A percentile compares a stretch with the other conserved stretches of the same genome.
phyloP scores from a whole-genome alignment of 2,888 invertebrate species.

The Eledona agricola region DNA sequence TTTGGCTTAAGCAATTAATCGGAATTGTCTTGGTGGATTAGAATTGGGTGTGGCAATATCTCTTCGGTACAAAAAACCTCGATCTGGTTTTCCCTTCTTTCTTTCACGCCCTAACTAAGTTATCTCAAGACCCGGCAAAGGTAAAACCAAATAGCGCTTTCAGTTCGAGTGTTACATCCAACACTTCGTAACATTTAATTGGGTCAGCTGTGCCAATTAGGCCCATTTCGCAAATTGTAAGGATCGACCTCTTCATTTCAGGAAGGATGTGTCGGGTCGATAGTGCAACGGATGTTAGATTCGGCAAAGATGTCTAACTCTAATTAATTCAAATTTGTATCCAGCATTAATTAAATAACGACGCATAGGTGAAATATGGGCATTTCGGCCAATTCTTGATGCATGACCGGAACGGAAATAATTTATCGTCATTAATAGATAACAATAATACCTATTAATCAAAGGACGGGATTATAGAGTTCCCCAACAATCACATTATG shows the following conservation, averaged over 20 bases:
- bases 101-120: conserved; percentile 32
- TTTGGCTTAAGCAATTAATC: too few relatives aligned
- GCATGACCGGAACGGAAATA: conserved; percentile 23
- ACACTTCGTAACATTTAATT: conserved; percentile 45
- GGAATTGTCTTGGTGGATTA: too few relatives aligned
- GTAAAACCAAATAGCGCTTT: conserved; percentile 38
- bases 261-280: conserved; percentile 21
- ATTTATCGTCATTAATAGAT: conserved; percentile 21
- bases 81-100: too few relatives aligned
- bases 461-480: conserved; percentile 3
- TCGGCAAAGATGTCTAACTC: conserved; percentile 28
- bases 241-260: conserved; percentile 35
- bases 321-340: conserved; percentile 32
- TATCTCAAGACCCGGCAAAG: conserved; percentile 33
- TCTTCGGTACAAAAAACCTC: too few relatives aligned
- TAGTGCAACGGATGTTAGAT: conserved; percentile 33
- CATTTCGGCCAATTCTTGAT: conserved; percentile 14
- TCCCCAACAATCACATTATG: neutral
- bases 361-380: conserved; percentile 23
- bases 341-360: conserved; percentile 34
- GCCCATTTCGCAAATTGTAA: conserved; percentile 45
- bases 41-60: conserved; percentile 6
- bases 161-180: conserved; percentile 28
- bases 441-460: conserved; percentile 19
- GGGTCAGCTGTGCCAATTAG: conserved; percentile 49